Percentiles rank a stretch among this genome's conserved stretches.
These are phyloP conservation scores for Acleris holmiana DNA, from an alignment of 2,888 invertebrate genomes.

Conservation along the genomic window DNA sequence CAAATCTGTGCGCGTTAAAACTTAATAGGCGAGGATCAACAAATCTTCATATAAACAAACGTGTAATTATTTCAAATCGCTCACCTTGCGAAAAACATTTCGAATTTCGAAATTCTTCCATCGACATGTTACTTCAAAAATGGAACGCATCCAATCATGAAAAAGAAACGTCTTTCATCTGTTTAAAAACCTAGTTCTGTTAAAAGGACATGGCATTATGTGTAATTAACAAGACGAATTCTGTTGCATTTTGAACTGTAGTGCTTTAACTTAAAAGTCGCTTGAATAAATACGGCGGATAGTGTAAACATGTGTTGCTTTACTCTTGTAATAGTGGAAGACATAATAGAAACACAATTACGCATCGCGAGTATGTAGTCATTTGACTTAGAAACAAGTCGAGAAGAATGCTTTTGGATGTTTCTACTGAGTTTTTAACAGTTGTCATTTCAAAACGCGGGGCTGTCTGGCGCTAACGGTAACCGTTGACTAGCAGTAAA, in stretches of 20 bases:
- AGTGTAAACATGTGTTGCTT: conserved; percentile 16
- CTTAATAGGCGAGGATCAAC: background rate
- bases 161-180: conserved; percentile 58
- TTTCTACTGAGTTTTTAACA: conserved; percentile 62
- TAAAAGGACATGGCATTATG: conserved; percentile 44
- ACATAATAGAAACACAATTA: conserved; percentile 66
- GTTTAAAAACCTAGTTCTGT: conserved; percentile 49
- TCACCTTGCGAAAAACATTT: conserved; percentile 63
- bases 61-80: conserved; percentile 19
- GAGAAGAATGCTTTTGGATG: conserved; percentile 59
- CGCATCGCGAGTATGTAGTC: conserved; percentile 63
- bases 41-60: conserved; percentile 5
- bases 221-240: conserved; percentile 7
- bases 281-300: conserved; percentile 11
- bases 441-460: conserved; percentile 54
- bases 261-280: conserved; percentile 10
- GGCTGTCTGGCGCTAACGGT: conserved; percentile 31
- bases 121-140: conserved; percentile 62
- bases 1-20: background rate
- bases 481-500: conserved; percentile 37
- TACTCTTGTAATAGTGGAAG: conserved; percentile 47
- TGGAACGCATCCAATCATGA: conserved; percentile 75
- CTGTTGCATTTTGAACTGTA: conserved; percentile 44
- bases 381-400: conserved; percentile 76
- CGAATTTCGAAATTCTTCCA: conserved; percentile 41